Evolutionary conservation across 2,113 vertebrate species (phyloP).

Genomic region (Zapus hudsonius): DNA sequence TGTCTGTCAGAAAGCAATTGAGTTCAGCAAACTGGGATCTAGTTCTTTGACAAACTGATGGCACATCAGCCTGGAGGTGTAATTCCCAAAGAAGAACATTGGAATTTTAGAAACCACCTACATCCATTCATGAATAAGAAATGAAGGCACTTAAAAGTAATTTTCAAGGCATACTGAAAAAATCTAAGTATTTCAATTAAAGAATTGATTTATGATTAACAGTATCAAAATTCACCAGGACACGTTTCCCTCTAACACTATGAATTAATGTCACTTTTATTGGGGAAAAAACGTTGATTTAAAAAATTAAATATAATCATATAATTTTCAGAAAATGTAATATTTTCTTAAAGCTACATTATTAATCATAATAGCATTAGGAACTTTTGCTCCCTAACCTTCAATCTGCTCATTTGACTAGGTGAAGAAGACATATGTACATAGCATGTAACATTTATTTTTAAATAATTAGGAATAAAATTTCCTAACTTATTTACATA

Average conservation of each 20-base stretch:
- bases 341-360: neutral
- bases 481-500: constrained; percentile 17
- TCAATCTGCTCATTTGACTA: neutral
- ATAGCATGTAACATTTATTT: neutral
- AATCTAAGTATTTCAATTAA: constrained; percentile 47
- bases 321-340: constrained; percentile 15
- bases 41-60: constrained; percentile 65
- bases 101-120: constrained; percentile 77
- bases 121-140: constrained; percentile 64
- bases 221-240: constrained; percentile 33
- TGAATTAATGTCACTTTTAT: constrained; percentile 49
- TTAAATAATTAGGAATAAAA: constrained; percentile 53
- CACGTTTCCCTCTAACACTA: constrained; percentile 11
- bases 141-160: constrained; percentile 65
- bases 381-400: constrained; percentile 38
- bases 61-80: constrained; percentile 54
- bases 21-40: constrained; percentile 75
- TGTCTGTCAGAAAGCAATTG: constrained; percentile 82
- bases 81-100: constrained; percentile 68
- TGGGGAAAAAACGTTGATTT: constrained; percentile 22
- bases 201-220: constrained; percentile 46
- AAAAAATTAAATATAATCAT: constrained; percentile 18
- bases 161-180: constrained; percentile 46
- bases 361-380: neutral
- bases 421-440: neutral